Evolutionary conservation across 2,888 invertebrate genomes (phyloP), one percentile per base, ranked within the genome.

Genomic region (Hydriomena furcata): DNA sequence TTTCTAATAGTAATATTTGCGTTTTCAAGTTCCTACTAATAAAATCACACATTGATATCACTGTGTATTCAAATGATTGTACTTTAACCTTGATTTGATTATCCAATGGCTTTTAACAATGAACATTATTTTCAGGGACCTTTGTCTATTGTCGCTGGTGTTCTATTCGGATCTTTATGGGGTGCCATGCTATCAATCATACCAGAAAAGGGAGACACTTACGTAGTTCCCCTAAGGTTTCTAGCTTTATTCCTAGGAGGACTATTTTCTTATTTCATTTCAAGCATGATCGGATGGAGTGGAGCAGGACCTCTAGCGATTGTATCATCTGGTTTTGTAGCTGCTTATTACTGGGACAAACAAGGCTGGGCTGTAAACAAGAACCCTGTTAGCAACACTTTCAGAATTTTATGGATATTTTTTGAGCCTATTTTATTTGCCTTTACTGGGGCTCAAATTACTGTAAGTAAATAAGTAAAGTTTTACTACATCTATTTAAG

Each of bases 361-460:
- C 93, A 94, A 73, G 95, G 94, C 13, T 95, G 95, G 95, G 91
- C 92, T 24, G 91, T 95, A 2, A 94, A 94, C 58, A 94, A 94
- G 61, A 95, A 95, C 68, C 94, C 95, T 5, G 94, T 96, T 0
- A 93, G 93, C 31, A 93, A 94, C 34, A 91, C 94, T 7, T 95
- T 96, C 66, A 94, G 94, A 68, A 93, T 95, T 35, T 90, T 96
- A 64, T 97, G 97, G 97, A 94, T 95, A 91, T 92, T 97, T 55
- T 95, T 96, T 79, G 96, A 97, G 77, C 97, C 97, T 0, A 93
- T 97, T 55, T 88, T 98, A 20, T 98, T 97, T 82, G 95, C 95
- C 17, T 92, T 97, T 43, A 97, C 97, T 32, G 97, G 97, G 13
- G 94, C 96, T 7, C 95, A 96, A 84, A 93, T 97, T 35, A 94